These are phyloP conservation scores for Alfaro cultratus DNA, from an alignment of 2,797 vertebrate species.

Conservation along the genomic window DNA sequence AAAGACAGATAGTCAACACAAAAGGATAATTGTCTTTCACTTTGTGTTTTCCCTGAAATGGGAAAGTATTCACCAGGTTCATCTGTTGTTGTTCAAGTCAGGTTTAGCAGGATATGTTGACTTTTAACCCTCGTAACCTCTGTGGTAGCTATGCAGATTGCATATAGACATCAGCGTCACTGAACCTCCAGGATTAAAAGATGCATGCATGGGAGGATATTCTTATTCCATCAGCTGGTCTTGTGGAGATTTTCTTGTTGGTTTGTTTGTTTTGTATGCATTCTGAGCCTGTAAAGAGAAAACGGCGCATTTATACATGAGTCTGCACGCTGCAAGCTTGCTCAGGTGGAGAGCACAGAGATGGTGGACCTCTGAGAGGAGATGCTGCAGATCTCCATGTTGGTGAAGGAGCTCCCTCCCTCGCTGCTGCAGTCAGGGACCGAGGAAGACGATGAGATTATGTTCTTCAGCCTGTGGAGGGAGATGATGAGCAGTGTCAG, in stretches of 20 bases:
- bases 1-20: slow-evolving; percentile 9
- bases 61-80: slow-evolving; percentile 15
- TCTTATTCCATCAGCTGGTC: slow-evolving; percentile 3
- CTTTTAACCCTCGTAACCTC: slow-evolving; percentile 14
- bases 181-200: slow-evolving; percentile 10
- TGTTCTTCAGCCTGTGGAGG: slow-evolving; percentile 96
- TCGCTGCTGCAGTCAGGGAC: slow-evolving; percentile 93
- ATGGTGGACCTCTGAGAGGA: slow-evolving; percentile 91
- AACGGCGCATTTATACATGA: not conserved
- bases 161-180: not conserved
- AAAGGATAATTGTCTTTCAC: slow-evolving; percentile 8
- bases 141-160: slow-evolving; percentile 13
- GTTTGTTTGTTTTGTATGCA: slow-evolving; percentile 15
- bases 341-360: slow-evolving; percentile 82
- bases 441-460: slow-evolving; percentile 93
- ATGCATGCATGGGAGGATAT: slow-evolving; percentile 23
- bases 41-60: slow-evolving; percentile 14
- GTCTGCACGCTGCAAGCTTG: not conserved
- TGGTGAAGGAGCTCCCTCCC: slow-evolving; percentile 89
- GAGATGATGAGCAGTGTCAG: slow-evolving; percentile 92
- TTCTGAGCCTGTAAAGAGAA: slow-evolving; percentile 5
- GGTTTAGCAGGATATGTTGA: not conserved
- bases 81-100: slow-evolving; percentile 19
- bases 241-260: slow-evolving; percentile 16
- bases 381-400: slow-evolving; percentile 96